Base-by-base conservation (phyloP, 2,888 invertebrate species). In the Yponomeuta evonymella region DNA sequence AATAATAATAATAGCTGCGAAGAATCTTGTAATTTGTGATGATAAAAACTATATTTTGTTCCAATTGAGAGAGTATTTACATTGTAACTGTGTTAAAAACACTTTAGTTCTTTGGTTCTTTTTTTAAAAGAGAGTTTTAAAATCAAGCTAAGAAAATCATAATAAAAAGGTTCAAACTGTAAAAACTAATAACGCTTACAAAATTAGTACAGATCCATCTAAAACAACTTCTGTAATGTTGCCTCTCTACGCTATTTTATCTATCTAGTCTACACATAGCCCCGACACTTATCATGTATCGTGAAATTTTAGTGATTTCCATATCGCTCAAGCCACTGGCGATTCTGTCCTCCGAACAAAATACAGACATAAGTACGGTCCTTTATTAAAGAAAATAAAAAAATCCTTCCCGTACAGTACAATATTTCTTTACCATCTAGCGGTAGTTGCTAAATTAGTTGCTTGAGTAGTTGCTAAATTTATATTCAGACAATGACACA, bases 51-150 rank as follows among this genome's bases (percentile, higher is more conserved):
- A 29, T 6, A 67, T 36, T 43, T 67, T 67, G 67, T 48, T 67
- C 67, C n/a, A 67, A 67, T 67, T 64, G 10, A 29, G 6, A 67
- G 2, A 67, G 30, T 65, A 33, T 65, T 15, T 43, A 67, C 51
- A 58, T 58, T 58, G 12, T 5, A 3, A 58, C 12, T 58, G 51
- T 48, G 58, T 51, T 29, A 51, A 29, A 67, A 67, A 51, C 68
- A 67, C 36, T 36, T 70, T 58, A 33, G 67, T 15, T 70, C 70
- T 70, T 70, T 70, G 70, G 70, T 70, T 36, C 4, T 5, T 70
- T 66, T 70, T 67, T 48, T 30, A 43, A 33, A 30, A 64, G 64
- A 65, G 43, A 43, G 43, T 43, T 43, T 8, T 5, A 43, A 43
- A 8, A 43, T 43, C 43, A 43, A 43, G 43, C 43, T 43, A 8